Evolutionary conservation across 2,113 vertebrate genomes (phyloP).

Genomic region (Engraulis encrasicolus): DNA sequence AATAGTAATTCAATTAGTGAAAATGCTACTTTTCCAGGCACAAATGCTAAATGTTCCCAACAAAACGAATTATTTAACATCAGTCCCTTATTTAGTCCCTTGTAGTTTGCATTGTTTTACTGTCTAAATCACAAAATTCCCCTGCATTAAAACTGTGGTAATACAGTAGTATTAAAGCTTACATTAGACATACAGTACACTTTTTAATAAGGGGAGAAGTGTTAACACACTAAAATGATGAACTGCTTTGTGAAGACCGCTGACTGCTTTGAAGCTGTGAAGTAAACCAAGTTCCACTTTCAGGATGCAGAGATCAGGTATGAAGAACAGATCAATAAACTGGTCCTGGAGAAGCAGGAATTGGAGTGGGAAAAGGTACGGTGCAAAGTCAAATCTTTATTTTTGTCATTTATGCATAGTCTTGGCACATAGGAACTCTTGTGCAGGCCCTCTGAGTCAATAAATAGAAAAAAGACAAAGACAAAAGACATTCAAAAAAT

Average conservation of each 20-base stretch:
- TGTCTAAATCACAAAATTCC: too few relatives aligned
- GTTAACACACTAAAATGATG: not conserved
- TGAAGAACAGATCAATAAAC: constrained; percentile 87
- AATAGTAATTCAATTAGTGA: not conserved
- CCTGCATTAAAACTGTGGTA: too few relatives aligned
- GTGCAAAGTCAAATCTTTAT: not conserved
- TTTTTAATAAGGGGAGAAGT: not conserved
- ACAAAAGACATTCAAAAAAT: too few relatives aligned
- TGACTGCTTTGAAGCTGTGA: not conserved
- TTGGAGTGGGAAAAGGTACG: constrained; percentile 91
- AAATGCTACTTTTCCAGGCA: not conserved
- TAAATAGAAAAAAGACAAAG: too few relatives aligned
- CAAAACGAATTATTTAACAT: too few relatives aligned
- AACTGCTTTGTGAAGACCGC: not conserved
- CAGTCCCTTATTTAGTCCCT: too few relatives aligned
- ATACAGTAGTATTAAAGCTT: too few relatives aligned
- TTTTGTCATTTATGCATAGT: too few relatives aligned
- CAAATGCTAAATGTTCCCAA: not conserved
- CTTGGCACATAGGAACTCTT: too few relatives aligned
- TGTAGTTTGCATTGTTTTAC: too few relatives aligned
- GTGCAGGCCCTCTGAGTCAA: too few relatives aligned
- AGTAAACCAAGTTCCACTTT: constrained; percentile 24
- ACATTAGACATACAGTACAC: too few relatives aligned
- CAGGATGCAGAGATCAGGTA: constrained; percentile 85
- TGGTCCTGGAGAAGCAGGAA: constrained; percentile 90